Conservation (phyloP, 1,140 invertebrate genomes). For the Laodelphax striatellus region DNA sequence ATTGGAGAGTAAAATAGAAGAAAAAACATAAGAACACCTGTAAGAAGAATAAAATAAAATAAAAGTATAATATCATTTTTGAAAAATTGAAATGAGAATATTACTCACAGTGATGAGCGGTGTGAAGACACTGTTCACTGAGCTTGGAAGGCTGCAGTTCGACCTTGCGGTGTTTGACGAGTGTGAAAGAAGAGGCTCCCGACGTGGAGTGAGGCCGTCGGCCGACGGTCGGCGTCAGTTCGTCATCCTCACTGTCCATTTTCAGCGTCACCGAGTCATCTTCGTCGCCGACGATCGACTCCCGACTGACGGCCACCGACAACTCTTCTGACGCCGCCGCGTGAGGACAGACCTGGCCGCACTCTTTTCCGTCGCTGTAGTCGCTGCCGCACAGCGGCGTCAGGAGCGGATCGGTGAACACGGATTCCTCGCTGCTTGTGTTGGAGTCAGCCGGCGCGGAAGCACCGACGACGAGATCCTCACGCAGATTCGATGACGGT, state of each 20-base stretch:
- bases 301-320: not conserved
- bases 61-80: too few species aligned
- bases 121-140: constrained; percentile 9
- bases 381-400: constrained; percentile 15
- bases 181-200: constrained; percentile 11
- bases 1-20: too few species aligned
- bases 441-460: not conserved
- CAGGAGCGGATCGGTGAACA: constrained; percentile 18
- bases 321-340: not conserved
- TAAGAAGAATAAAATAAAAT: too few species aligned
- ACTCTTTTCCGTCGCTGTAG: constrained; percentile 10
- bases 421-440: constrained; percentile 14
- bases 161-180: constrained; percentile 19
- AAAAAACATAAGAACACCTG: too few species aligned
- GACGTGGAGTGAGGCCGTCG: not conserved
- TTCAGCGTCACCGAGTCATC: constrained; percentile 4
- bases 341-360: not conserved
- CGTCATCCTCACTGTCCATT: not conserved
- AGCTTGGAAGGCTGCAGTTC: constrained; percentile 16
- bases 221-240: too few species aligned
- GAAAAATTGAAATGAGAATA: too few species aligned
- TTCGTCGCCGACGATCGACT: not conserved
- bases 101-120: not conserved
- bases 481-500: not conserved
- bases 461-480: not conserved